Conservation (phyloP, 1,140 invertebrate genomes). For the Pseudomyrmex cubaensis region DNA sequence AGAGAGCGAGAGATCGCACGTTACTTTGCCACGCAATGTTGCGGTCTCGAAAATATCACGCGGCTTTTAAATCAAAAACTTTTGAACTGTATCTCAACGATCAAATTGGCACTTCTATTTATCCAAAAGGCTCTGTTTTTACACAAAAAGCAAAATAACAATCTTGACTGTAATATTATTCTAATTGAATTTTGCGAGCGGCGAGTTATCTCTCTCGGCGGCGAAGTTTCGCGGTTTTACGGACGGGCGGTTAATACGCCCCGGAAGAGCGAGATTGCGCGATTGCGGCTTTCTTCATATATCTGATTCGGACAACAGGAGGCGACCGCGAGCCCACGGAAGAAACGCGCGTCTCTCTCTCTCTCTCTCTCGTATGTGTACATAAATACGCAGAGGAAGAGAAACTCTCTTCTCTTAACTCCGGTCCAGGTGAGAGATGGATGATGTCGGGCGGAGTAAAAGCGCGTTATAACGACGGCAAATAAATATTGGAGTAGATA, state of each 20-base stretch:
- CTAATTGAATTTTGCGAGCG: background rate
- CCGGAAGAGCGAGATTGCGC: conserved; percentile 28
- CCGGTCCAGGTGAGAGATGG: conserved; percentile 58
- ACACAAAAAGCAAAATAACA: too few species aligned
- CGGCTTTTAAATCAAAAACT: background rate
- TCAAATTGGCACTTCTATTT: too few species aligned
- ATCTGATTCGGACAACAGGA: conserved; percentile 45
- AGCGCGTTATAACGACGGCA: conserved; percentile 74
- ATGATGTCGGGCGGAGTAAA: conserved; percentile 73
- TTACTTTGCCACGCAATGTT: background rate
- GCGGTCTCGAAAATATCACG: background rate
- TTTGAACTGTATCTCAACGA: too few species aligned
- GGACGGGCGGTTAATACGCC: background rate
- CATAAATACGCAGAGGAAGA: background rate
- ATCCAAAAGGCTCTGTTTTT: too few species aligned
- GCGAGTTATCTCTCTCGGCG: background rate
- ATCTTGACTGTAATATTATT: background rate
- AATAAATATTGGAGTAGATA: conserved; percentile 78
- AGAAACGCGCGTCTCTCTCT: conserved; percentile 14
- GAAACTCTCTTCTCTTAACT: conserved; percentile 16
- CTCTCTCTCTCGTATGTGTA: background rate
- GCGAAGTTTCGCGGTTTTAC: background rate
- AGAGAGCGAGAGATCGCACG: background rate
- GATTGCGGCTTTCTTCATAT: conserved; percentile 47
- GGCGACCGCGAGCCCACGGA: background rate